Evolutionary conservation across 2,113 vertebrate species (phyloP), one percentile per base, ranked within the genome.

Genomic region (Leucopsar rothschildi): DNA sequence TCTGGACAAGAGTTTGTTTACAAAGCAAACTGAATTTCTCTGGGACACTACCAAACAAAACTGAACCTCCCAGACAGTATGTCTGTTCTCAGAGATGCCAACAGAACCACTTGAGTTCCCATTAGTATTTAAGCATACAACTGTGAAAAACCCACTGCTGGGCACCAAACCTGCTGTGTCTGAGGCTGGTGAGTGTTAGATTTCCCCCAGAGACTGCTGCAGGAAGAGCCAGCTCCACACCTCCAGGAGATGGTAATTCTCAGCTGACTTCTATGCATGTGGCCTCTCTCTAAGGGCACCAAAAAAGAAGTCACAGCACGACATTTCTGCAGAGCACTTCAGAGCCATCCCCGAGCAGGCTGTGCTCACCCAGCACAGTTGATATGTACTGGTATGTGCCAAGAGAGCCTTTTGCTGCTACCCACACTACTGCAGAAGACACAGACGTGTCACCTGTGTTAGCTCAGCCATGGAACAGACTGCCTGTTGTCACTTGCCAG

Each of bases 91-190:
- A 37, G 53, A 88, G 47, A 37, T 22, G 31, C 39, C 35, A 88
- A 66, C 12, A 92, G 40, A 81, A 56, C 23, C 69, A 87, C 27
- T 24, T 1, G 2, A 52, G 28, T 9, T 23, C 18, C 64, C 24
- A 10, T 18, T 17, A 45, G 39, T 49, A 33, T 79, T 44, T 50
- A 65, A 82, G 57, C 33, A 66, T 28, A 52, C 3, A 40, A 0
- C 3, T n/a, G 22, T 9, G 12, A 11, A 76, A 82, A 90, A 19
- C 1, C 1, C 31, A 27, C 5, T 59, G n/a, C n/a, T 0, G 0
- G 39, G 47, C 65, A 75, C 47, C 5, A 23, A 52, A 37, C 11
- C 55, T 72, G n/a, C 29, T 33, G 17, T 39, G 75, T 44, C 37
- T 59, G 60, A 66, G 42, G 61, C n/a, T 45, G 47, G 8, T 20